A percentile compares a stretch with the other conserved stretches of the same genome.
phyloP scores from a whole-genome alignment of 2,113 vertebrate genomes.

The Cynocephalus volans region DNA sequence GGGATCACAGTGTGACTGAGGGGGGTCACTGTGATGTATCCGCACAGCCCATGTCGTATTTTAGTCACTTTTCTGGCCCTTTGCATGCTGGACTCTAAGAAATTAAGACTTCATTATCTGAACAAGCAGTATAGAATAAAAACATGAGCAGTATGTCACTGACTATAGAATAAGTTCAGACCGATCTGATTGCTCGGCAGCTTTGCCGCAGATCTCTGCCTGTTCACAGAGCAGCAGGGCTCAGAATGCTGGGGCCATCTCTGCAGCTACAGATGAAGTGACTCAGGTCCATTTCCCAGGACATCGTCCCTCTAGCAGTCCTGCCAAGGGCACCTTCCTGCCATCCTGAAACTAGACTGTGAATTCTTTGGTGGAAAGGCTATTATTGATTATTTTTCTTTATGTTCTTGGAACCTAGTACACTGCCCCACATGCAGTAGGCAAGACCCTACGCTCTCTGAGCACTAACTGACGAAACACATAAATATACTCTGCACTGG shows the following conservation, averaged over 20 bases:
- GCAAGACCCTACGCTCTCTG: neutral
- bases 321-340: neutral
- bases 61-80: neutral
- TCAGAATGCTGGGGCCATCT: neutral
- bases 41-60: neutral
- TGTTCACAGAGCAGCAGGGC: rapidly evolving
- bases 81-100: too few species aligned
- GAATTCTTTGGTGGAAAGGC: neutral
- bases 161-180: neutral
- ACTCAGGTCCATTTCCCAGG: neutral
- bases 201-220: too few species aligned
- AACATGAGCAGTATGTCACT: neutral
- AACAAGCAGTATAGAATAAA: neutral
- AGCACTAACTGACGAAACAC: neutral
- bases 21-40: neutral
- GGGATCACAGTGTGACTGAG: neutral
- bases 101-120: neutral
- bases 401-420: neutral
- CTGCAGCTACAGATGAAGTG: neutral
- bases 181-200: too few species aligned
- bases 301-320: neutral
- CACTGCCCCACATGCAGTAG: neutral
- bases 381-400: neutral
- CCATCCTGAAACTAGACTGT: neutral
- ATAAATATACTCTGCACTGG: rapidly evolving